Conservation (phyloP, 2,888 invertebrate genomes). For the Formica aserva region DNA sequence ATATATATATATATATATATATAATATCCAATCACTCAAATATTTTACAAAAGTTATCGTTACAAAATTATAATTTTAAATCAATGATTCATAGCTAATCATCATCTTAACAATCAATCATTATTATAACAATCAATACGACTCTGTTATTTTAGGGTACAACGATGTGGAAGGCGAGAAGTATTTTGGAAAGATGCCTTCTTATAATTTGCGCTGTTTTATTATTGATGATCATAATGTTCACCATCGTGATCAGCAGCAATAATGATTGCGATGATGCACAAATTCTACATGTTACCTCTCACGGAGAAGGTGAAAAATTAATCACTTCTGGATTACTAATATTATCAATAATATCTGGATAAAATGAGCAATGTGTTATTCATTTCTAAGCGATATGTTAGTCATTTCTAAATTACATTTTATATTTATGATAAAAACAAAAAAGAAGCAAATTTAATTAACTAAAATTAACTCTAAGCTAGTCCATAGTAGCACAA, state of each 20-base stretch:
- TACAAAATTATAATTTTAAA: background rate
- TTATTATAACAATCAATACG: background rate
- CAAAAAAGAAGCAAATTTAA: background rate
- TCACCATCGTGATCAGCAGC: constrained; percentile 88
- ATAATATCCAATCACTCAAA: background rate
- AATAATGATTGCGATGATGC: constrained; percentile 81
- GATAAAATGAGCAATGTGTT: background rate
- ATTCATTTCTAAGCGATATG: background rate
- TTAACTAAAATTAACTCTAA: background rate
- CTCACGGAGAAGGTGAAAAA: constrained; percentile 79
- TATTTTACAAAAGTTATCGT: background rate
- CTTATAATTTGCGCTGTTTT: constrained; percentile 88
- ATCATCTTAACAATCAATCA: background rate
- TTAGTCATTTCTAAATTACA: background rate
- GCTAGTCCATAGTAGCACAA: background rate
- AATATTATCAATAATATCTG: background rate
- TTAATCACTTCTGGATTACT: background rate
- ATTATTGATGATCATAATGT: constrained; percentile 88
- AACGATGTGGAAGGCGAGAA: constrained; percentile 92
- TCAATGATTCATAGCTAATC: background rate
- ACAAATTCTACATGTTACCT: constrained; percentile 81
- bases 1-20: too few relatives aligned
- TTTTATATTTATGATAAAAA: background rate
- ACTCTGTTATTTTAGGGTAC: constrained; percentile 88
- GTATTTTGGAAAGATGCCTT: constrained; percentile 90